A percentile compares a stretch with the other conserved stretches of the same genome.
Evolutionary conservation across 2,113 vertebrate species (phyloP).

Genomic region (Malurus elegans): DNA sequence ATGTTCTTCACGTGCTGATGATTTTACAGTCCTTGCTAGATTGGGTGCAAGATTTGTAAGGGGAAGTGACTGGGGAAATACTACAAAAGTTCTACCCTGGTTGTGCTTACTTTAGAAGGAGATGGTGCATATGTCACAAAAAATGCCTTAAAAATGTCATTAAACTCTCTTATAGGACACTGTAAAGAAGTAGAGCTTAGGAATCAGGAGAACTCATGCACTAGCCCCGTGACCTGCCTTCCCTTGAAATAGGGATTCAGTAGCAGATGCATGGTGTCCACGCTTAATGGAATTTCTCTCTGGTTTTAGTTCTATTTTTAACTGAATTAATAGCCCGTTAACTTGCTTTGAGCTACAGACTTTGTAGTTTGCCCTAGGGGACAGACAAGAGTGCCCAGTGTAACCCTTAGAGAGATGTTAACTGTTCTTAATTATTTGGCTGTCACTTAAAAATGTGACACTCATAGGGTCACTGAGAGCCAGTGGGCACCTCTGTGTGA

Average conservation of each 20-base stretch:
- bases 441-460: rapidly evolving
- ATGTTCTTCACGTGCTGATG: rapidly evolving
- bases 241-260: not conserved
- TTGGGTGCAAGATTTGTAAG: not conserved
- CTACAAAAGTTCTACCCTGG: not conserved
- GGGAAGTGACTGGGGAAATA: not conserved
- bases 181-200: not conserved
- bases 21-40: rapidly evolving
- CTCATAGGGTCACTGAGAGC: rapidly evolving
- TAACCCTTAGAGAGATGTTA: not conserved
- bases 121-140: rapidly evolving
- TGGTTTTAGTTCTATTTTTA: not conserved
- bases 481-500: not conserved
- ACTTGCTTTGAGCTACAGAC: not conserved
- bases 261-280: not conserved
- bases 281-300: not conserved
- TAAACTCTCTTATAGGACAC: not conserved
- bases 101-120: not conserved
- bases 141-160: not conserved
- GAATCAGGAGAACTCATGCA: not conserved
- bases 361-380: not conserved
- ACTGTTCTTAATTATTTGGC: not conserved
- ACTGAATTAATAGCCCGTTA: not conserved
- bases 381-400: not conserved
- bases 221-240: not conserved